Evolutionary conservation across 2,113 vertebrate genomes (phyloP).

Genomic region (Phaethornis superciliosus): DNA sequence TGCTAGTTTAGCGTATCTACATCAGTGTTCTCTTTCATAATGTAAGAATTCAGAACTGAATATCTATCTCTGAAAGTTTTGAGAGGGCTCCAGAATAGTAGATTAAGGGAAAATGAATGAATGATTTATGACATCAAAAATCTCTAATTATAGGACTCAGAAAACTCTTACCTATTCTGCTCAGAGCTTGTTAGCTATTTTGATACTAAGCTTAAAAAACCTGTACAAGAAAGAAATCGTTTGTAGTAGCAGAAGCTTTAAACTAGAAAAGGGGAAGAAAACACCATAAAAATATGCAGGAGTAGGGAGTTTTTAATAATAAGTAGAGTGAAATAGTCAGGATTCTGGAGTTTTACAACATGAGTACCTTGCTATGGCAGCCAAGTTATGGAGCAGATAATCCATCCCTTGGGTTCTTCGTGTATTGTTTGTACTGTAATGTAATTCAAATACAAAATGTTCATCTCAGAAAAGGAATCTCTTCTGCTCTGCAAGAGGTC

Average conservation of each 20-base stretch:
- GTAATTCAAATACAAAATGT: neutral
- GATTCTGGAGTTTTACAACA: neutral
- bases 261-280: neutral
- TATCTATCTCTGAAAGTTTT: neutral
- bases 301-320: neutral
- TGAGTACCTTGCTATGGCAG: neutral
- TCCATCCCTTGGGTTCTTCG: neutral
- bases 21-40: neutral
- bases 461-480: neutral
- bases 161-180: neutral
- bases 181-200: neutral
- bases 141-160: neutral
- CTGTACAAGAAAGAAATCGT: neutral
- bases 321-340: neutral
- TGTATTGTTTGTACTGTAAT: neutral
- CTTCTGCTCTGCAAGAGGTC: neutral
- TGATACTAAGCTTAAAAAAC: neutral
- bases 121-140: neutral
- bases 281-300: neutral
- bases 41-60: neutral
- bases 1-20: neutral
- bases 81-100: neutral
- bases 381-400: neutral
- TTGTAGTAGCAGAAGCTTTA: neutral
- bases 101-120: neutral